Evolutionary conservation across 2,888 invertebrate species (phyloP).

Genomic region (Zaprionus obscuricornis): DNA sequence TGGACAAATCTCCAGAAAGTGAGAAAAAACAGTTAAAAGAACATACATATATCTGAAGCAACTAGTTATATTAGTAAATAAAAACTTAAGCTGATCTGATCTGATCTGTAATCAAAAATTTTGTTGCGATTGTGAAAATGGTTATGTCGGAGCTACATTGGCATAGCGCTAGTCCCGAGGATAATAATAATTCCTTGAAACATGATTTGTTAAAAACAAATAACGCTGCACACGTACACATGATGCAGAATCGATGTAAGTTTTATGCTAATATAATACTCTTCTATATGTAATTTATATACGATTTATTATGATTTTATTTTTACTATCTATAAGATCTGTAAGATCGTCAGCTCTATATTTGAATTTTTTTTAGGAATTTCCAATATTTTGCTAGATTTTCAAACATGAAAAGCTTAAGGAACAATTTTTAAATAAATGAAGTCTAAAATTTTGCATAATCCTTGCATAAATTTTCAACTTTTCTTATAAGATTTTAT

Average conservation of each 20-base stretch:
- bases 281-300: no score
- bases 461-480: no score
- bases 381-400: no score
- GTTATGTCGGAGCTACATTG: slow-evolving; percentile 84
- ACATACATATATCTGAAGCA: background rate
- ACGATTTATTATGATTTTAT: no score
- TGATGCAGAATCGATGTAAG: slow-evolving; percentile 83
- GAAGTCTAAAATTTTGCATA: no score
- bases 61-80: background rate
- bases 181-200: slow-evolving; percentile 83
- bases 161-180: slow-evolving; percentile 82
- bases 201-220: slow-evolving; percentile 80
- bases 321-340: no score
- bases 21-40: slow-evolving; percentile 11
- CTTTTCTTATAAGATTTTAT: no score
- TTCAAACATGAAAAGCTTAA: no score
- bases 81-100: slow-evolving; percentile 22
- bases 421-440: no score
- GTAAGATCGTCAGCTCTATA: no score
- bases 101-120: slow-evolving; percentile 1
- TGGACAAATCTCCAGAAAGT: no score
- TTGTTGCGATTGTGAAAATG: slow-evolving; percentile 77
- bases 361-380: no score
- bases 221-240: slow-evolving; percentile 68
- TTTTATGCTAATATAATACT: slow-evolving; percentile 25